Base-by-base conservation (phyloP, 1,140 invertebrate genomes). In the Grapholita molesta region DNA sequence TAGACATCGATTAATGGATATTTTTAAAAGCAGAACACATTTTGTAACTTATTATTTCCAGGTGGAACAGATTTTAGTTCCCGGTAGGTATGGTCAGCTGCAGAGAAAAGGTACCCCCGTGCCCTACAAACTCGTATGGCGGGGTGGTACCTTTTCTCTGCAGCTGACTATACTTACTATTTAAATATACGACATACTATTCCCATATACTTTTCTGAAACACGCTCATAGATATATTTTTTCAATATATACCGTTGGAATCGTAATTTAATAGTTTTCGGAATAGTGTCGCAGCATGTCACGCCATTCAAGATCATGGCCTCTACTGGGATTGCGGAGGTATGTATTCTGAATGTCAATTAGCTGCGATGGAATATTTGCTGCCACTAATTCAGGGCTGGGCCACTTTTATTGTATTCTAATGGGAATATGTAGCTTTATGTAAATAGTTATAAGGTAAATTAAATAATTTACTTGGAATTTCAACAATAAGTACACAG, bases 261-360 rank as follows among this genome's bases (percentile, higher is more conserved):
- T 48, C n/a, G 42, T 21, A 15, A 48, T 48, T 48, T 0, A 48
- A 15, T 48, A 67, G 64, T 76, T 73, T 75, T 48, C 71, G 68
- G 74, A 81, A 83, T 81, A 81, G 66, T 70, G 74, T 70, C 35
- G 28, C 25, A 38, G 69, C 65, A 65, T 61, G 75, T 78, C 76
- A 77, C 69, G 52, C 64, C 71, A 73, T 78, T 79, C 74, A 84
- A 86, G 82, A 86, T 86, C 82, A 86, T 74, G 80, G 79, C 75
- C 84, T 79, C 76, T 70, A 71, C 55, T 67, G 70, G 77, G 82
- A 84, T 86, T 84, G 24, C 25, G 24, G 55, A 83, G 78, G 79
- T 83, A 83, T 83, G 82, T 79, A 79, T 72, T 72, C 69, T 70
- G 84, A 84, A 86, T 84, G 74, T 78, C 80, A 84, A 86, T 80